Evolutionary conservation across 2,888 invertebrate species (phyloP).

Genomic region (Aleiodes leptofemur): DNA sequence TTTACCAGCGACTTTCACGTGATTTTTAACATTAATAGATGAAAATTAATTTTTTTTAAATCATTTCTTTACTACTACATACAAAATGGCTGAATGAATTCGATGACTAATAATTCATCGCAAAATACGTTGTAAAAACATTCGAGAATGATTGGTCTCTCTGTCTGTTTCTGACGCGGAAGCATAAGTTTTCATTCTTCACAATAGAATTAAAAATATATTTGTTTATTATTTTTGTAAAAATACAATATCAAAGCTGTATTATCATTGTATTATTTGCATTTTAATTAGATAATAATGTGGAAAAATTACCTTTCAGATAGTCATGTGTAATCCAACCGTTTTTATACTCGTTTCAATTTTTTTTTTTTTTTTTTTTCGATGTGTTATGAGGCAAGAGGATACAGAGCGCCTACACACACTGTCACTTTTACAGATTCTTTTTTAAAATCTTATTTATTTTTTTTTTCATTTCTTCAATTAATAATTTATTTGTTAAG

Average conservation of each 20-base stretch:
- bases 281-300: neutral
- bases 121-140: slow-evolving; percentile 24
- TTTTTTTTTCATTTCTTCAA: slow-evolving; percentile 19
- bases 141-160: neutral
- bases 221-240: neutral
- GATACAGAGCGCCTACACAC: slow-evolving; percentile 4
- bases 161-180: neutral
- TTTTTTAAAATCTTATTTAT: neutral
- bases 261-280: neutral
- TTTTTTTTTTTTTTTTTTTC: neutral
- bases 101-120: neutral
- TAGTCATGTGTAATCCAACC: slow-evolving; percentile 42
- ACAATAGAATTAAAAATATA: neutral
- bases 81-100: neutral
- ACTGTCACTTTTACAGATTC: slow-evolving; percentile 29
- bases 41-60: neutral
- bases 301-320: slow-evolving; percentile 41
- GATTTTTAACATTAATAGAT: neutral
- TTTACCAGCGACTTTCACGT: neutral
- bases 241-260: neutral
- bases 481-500: neutral
- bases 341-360: slow-evolving; percentile 3
- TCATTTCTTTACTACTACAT: neutral
- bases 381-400: slow-evolving; percentile 8
- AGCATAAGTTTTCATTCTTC: neutral